Conservation (phyloP, 2,888 invertebrate genomes). For the Acleris sparsana region DNA sequence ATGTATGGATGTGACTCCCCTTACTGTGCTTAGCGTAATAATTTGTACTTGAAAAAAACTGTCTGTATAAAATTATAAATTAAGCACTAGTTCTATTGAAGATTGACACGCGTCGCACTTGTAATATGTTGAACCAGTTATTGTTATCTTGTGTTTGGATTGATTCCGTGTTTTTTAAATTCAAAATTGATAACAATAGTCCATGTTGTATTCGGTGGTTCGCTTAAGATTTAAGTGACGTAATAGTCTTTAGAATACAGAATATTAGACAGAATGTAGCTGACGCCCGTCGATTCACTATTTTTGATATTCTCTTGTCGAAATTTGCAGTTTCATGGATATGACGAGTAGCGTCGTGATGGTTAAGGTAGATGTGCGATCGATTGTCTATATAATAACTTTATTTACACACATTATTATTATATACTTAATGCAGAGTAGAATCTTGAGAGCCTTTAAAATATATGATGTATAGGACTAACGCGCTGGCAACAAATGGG, state of each 20-base stretch:
- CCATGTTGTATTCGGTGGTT: constrained; percentile 62
- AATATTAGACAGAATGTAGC: constrained; percentile 76
- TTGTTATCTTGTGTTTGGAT: constrained; percentile 13
- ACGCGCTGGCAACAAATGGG: constrained; percentile 63
- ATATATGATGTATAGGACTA: constrained; percentile 58
- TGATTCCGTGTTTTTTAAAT: constrained; percentile 44
- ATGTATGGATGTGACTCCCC: constrained; percentile 39
- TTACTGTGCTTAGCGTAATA: constrained; percentile 30
- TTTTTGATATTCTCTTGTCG: constrained; percentile 84
- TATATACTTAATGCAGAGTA: constrained; percentile 75
- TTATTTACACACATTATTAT: constrained; percentile 79
- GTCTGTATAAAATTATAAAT: constrained; percentile 18
- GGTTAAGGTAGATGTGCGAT: constrained; percentile 68
- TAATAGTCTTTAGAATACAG: constrained; percentile 73
- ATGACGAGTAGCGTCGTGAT: constrained; percentile 65
- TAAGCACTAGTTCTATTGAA: constrained; percentile 17
- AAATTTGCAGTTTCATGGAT: constrained; percentile 78
- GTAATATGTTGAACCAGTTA: constrained; percentile 12
- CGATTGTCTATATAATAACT: constrained; percentile 77
- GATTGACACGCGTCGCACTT: constrained; percentile 11
- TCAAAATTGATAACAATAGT: constrained; percentile 69
- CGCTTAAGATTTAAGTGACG: constrained; percentile 73
- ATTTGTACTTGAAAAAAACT: constrained; percentile 32
- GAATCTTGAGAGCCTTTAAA: constrained; percentile 73
- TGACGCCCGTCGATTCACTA: constrained; percentile 78